Evolutionary conservation across 2,888 invertebrate genomes (phyloP), one percentile per base, ranked within the genome.

Genomic region (Leptopilina syphax): DNA sequence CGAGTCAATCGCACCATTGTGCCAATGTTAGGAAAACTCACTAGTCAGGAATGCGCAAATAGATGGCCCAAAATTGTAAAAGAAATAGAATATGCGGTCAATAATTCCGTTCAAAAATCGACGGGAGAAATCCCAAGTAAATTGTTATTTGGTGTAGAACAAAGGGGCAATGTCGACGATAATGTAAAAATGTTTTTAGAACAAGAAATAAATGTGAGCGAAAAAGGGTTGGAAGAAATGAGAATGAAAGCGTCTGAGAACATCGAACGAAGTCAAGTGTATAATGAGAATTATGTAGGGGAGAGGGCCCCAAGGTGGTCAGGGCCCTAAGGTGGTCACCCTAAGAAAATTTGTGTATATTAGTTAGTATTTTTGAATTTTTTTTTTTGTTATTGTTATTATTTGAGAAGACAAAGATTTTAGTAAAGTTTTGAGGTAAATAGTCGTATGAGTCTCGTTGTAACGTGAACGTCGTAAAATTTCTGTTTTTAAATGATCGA

Each of bases 101-200:
- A 84, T 68, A 84, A 83, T 66, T 63, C 80, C 0, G 66, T 86
- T 7, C 80, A 81, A 68, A 81, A 84, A 70, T 78, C 85, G 18
- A 89, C 88, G 0, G 85, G 85, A 3, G 82, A 87, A 70, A 86
- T 87, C 0, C 86, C 87, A 7, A 84, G 85, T 80, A 83, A 73
- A 67, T 73, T 87, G 60, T 54, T 79, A 65, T 87, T 87, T 76
- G 88, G 87, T 5, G 76, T 83, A 3, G 57, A 85, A 34, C 88
- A 89, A 68, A 83, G 81, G 73, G 85, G 85, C 10, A 78, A 70
- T 60, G 41, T 78, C 2, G 13, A 67, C 77, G 65, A 9, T 57
- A 76, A 10, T 65, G 27, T 60, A 1, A 27, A 12, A 10, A 34
- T 13, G 41, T 68, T 27, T 27, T 13, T 77, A 9, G 18, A 54